Percentiles rank a stretch among this genome's conserved stretches.
Conservation (phyloP, 2,888 invertebrate species). For the Glyphotaelius pellucidus region DNA sequence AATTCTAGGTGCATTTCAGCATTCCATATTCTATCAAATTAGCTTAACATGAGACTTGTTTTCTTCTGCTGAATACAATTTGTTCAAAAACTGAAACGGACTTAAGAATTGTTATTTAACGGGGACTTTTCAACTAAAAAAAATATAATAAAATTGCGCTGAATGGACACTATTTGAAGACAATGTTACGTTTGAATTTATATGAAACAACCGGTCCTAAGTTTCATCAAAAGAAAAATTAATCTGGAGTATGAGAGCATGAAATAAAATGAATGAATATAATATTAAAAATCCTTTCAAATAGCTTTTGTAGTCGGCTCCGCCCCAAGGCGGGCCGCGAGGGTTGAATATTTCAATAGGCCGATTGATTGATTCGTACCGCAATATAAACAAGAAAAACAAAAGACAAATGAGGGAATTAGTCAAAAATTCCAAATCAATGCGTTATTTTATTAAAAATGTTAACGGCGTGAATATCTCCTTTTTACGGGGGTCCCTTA, state of each 20-base stretch:
- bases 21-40: too few relatives aligned
- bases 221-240: neutral
- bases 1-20: too few relatives aligned
- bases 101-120: too few relatives aligned
- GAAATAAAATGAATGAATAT: neutral
- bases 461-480: neutral
- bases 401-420: neutral
- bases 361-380: constrained; percentile 26
- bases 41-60: too few relatives aligned
- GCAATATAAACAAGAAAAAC: constrained; percentile 6
- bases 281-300: neutral
- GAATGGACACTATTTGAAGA: too few relatives aligned
- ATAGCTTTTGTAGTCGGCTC: constrained; percentile 11
- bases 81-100: too few relatives aligned
- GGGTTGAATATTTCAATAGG: constrained; percentile 26
- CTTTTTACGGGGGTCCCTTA: neutral
- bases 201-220: neutral
- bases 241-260: neutral
- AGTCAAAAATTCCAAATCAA: neutral
- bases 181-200: too few relatives aligned
- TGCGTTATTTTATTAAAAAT: neutral
- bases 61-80: too few relatives aligned
- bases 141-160: too few relatives aligned
- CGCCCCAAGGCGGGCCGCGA: constrained; percentile 3
- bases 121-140: too few relatives aligned